These are phyloP conservation scores for Crambe crambe DNA, from an alignment of 37 sponge, comb jelly and placozoan genomes.

Conservation along the genomic window DNA sequence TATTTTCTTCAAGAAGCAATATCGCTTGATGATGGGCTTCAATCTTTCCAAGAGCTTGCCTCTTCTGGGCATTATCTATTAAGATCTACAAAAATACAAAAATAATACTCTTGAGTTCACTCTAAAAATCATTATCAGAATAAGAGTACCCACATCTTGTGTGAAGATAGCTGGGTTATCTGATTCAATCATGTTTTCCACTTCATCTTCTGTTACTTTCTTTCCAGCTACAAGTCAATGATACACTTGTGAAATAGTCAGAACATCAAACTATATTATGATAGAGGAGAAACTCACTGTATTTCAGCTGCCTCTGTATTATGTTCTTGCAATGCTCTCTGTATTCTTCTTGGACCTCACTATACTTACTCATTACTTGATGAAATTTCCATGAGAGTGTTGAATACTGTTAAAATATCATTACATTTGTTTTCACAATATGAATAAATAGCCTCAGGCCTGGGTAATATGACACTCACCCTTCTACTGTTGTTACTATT, in stretches of 20 bases:
- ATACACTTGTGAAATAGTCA: neutral
- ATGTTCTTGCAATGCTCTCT: conserved; percentile 57
- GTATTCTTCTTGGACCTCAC: conserved; percentile 62
- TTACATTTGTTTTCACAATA: too few relatives aligned
- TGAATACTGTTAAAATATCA: too few relatives aligned
- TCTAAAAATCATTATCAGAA: neutral
- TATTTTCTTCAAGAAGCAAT: conserved; percentile 63
- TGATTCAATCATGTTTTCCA: conserved; percentile 63
- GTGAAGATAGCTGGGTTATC: conserved; percentile 48
- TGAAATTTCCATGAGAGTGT: conserved; percentile 59
- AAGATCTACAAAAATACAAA: conserved; percentile 1
- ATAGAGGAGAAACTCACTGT: conserved; percentile 31
- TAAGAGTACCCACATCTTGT: conserved; percentile 52
- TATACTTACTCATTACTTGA: conserved; percentile 67
- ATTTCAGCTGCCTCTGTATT: conserved; percentile 60
- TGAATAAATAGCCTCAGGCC: too few relatives aligned
- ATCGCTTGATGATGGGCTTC: conserved; percentile 75
- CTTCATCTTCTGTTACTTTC: conserved; percentile 29
- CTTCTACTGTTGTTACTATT: too few relatives aligned
- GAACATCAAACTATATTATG: neutral
- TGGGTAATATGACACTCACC: too few relatives aligned
- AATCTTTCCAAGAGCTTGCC: conserved; percentile 74
- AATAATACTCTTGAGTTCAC: neutral
- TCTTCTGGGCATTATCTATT: conserved; percentile 30
- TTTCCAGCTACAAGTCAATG: conserved; percentile 17